Base-by-base conservation (phyloP, 1,140 invertebrate genomes). In the Coenobita brevimanus region DNA sequence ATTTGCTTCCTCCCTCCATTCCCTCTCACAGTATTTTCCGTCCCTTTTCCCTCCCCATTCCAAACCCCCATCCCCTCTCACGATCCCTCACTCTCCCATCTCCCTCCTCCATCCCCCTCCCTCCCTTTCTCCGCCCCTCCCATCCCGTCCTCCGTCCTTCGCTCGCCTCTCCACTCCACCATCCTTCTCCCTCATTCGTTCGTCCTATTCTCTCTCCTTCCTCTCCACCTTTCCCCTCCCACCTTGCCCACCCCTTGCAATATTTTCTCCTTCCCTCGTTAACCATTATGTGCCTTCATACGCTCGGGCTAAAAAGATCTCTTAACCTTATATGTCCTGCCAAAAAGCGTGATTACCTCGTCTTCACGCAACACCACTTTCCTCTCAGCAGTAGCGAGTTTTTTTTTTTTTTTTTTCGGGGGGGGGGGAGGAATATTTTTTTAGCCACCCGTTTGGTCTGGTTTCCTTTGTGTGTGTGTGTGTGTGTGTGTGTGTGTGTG, bases 261-360 rank as follows among this genome's bases (percentile, higher is more conserved):
- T 81, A 60, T 81, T 81, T 81, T 81, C 6, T 38, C 57, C 21
- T 64, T 54, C 21, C n/a, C 57, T 81, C 78, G 67, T 81, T 81
- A 81, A 41, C 57, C 57, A 81, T 81, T 81, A 81, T 64, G 78
- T 38, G 41, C 78, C 78, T 64, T 64, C 57, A 64, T 81, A 41
- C 3, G n/a, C 10, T 36, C 78, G 15, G 33, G 41, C 38, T 80
- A 43, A 81, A 64, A 81, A 81, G 21, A 10, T 13, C 33, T 64
- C 78, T 81, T 64, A 62, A 81, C 57, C 57, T 81, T 64, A 64
- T 64, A 81, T 38, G 67, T 38, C 21, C 54, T 60, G 13, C 33
- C 33, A 64, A 81, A 80, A 81, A 81, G 54, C 78, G 10, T 64
- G 78, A 81, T 81, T 81, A 81, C 78, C 57, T 50, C 78, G 24